These are phyloP conservation scores for Musca domestica DNA, from an alignment of 1,140 invertebrate genomes.

Conservation along the genomic window DNA sequence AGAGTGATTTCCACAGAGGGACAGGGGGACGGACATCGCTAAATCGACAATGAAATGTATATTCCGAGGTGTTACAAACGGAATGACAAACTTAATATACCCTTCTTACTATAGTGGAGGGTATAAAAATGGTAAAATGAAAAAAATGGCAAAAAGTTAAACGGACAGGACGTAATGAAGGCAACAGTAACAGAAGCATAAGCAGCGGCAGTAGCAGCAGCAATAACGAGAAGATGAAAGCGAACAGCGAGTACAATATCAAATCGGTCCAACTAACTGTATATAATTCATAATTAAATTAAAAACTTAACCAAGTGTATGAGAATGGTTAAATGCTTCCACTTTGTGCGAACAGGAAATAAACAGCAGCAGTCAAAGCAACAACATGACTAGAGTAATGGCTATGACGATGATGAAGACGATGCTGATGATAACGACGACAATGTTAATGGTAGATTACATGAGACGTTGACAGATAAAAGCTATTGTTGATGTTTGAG, in stretches of 20 bases:
- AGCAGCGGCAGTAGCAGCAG: not conserved
- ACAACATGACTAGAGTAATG: not conserved
- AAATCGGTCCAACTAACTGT: conserved; percentile 43
- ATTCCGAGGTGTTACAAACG: too few relatives aligned
- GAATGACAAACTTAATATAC: too few relatives aligned
- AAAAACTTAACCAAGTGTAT: conserved; percentile 41
- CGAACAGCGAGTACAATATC: conserved; percentile 11
- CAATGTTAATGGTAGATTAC: too few relatives aligned
- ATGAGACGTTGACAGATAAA: too few relatives aligned
- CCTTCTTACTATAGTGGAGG: too few relatives aligned
- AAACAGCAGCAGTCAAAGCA: conserved; percentile 5
- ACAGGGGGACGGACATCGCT: too few relatives aligned
- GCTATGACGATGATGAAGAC: not conserved
- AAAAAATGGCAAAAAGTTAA: not conserved
- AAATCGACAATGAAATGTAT: too few relatives aligned
- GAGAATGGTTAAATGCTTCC: conserved; percentile 9
- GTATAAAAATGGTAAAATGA: not conserved
- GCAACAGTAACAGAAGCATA: not conserved
- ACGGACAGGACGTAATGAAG: not conserved
- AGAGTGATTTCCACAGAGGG: too few relatives aligned
- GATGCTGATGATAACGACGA: not conserved
- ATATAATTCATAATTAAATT: conserved; percentile 48
- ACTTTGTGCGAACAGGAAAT: not conserved
- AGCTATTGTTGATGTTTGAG: too few relatives aligned
- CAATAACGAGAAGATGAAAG: not conserved